phyloP scores from a whole-genome alignment of 2,888 invertebrate genomes.

The Orgyia antiqua region DNA sequence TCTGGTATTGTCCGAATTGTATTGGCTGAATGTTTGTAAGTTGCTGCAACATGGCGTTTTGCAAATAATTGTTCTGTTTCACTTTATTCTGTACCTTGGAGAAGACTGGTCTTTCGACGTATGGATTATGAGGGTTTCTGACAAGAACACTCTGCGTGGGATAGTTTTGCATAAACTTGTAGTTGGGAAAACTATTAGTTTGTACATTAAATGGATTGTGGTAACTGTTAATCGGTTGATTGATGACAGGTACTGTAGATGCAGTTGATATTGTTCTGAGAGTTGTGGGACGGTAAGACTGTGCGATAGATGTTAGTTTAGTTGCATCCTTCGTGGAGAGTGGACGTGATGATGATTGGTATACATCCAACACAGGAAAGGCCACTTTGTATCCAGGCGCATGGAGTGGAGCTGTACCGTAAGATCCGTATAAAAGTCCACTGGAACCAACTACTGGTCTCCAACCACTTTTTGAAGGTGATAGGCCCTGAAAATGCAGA shows the following conservation, averaged over 20 bases:
- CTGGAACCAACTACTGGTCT: slow-evolving; percentile 76
- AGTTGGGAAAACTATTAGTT: slow-evolving; percentile 50
- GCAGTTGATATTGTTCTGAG: slow-evolving; percentile 47
- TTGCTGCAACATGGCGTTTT: slow-evolving; percentile 56
- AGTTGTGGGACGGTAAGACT: slow-evolving; percentile 68
- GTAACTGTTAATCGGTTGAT: slow-evolving; percentile 68
- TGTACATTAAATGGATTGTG: slow-evolving; percentile 63
- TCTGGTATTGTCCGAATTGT: slow-evolving; percentile 58
- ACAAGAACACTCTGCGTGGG: slow-evolving; percentile 57
- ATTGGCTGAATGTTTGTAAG: slow-evolving; percentile 57
- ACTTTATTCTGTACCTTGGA: slow-evolving; percentile 56
- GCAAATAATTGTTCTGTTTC: slow-evolving; percentile 42
- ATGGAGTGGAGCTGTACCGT: slow-evolving; percentile 53
- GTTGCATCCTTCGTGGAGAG: slow-evolving; percentile 53
- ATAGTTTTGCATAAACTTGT: slow-evolving; percentile 63
- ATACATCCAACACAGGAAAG: slow-evolving; percentile 48
- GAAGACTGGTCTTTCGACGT: slow-evolving; percentile 51
- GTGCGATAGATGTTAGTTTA: slow-evolving; percentile 68
- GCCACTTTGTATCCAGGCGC: slow-evolving; percentile 59
- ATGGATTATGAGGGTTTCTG: slow-evolving; percentile 61
- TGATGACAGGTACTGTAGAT: slow-evolving; percentile 37
- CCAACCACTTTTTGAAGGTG: slow-evolving; percentile 80
- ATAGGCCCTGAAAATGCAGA: slow-evolving; percentile 53
- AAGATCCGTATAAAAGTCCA: slow-evolving; percentile 54
- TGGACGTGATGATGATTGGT: slow-evolving; percentile 63